Percentiles rank a stretch among this genome's conserved stretches.
These are phyloP conservation scores for Rhagonycha fulva DNA, from an alignment of 2,888 invertebrate genomes.

Conservation along the genomic window DNA sequence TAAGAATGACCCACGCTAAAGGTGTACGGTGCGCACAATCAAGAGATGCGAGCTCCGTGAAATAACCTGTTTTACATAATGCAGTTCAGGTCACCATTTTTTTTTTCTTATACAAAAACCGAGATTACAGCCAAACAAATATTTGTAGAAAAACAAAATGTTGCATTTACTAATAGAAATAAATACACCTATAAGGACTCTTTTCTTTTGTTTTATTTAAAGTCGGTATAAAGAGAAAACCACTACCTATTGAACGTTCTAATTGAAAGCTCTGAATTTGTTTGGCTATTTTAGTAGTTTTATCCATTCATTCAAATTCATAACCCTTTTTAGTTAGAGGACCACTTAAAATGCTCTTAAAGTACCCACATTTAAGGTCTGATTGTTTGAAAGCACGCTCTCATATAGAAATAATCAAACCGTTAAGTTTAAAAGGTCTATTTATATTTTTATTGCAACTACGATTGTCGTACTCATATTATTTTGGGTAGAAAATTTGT, in stretches of 20 bases:
- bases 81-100: conserved; percentile 6
- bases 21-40: conserved; percentile 33
- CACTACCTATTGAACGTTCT: background rate
- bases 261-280: background rate
- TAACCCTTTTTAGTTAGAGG: conserved; percentile 18
- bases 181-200: background rate
- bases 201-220: background rate
- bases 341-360: conserved; percentile 12
- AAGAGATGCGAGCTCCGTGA: conserved; percentile 35
- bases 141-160: background rate
- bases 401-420: conserved; percentile 12
- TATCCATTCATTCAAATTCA: conserved; percentile 14
- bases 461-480: background rate
- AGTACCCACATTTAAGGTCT: conserved; percentile 13
- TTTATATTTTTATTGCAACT: background rate
- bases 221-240: background rate
- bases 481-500: background rate
- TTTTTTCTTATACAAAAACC: background rate
- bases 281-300: background rate
- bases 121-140: background rate
- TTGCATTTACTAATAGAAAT: background rate
- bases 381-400: conserved; percentile 16
- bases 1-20: conserved; percentile 20
- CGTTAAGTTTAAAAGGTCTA: conserved; percentile 7
- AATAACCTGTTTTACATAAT: conserved; percentile 34